Evolutionary conservation across 2,888 invertebrate genomes (phyloP).

Genomic region (Synergus gifuensis): DNA sequence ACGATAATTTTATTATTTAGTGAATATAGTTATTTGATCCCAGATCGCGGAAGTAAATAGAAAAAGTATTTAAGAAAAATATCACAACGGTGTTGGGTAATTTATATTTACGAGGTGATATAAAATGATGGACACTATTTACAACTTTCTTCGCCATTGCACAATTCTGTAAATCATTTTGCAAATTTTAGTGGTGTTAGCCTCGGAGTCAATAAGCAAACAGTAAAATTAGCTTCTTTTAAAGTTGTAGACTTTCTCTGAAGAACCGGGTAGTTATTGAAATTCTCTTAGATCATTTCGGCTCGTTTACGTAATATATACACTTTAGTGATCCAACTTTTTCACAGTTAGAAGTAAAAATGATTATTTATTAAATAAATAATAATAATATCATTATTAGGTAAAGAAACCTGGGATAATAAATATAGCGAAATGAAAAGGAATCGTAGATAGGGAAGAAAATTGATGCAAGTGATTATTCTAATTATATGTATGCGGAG

Average conservation of each 20-base stretch:
- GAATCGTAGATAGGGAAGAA: not conserved
- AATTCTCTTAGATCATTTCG: conserved; percentile 4
- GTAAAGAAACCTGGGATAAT: not conserved
- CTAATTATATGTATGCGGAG: conserved; percentile 19
- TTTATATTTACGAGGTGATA: too few species aligned
- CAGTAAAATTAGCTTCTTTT: conserved; percentile 22
- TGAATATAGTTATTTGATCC: not conserved
- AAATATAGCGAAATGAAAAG: not conserved
- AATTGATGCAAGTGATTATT: conserved; percentile 26
- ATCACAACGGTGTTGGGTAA: not conserved
- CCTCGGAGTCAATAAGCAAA: not conserved
- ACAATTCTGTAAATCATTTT: not conserved
- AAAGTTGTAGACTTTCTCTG: not conserved
- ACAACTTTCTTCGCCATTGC: not conserved
- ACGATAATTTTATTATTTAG: not conserved
- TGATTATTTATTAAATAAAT: not conserved
- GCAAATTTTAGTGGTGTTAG: not conserved
- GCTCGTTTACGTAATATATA: conserved; percentile 35
- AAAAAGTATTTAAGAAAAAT: not conserved
- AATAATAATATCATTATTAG: not conserved
- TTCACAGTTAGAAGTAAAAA: not conserved
- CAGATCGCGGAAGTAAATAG: not conserved
- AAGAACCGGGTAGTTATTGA: not conserved
- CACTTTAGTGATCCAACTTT: not conserved
- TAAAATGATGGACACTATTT: not conserved